Conservation (phyloP, 92 coral and sea anemone species). For the Phenganax marumi region DNA sequence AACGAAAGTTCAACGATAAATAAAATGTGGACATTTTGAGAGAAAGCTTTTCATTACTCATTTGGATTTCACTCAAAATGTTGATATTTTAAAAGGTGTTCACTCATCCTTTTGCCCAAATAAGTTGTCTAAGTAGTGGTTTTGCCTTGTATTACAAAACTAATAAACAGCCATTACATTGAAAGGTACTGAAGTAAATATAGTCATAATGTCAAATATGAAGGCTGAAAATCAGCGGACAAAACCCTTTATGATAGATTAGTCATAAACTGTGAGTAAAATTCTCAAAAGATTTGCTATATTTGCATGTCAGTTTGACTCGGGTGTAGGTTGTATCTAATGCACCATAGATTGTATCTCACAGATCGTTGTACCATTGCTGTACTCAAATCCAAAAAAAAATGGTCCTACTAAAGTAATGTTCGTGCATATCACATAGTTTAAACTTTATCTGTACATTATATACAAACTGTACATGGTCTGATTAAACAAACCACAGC, state of each 20-base stretch:
- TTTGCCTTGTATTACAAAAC: no score
- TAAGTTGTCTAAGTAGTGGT: no score
- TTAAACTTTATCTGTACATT: background rate
- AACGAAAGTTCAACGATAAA: no score
- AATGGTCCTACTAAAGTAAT: no score
- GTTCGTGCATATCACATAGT: background rate
- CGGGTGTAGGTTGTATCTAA: background rate
- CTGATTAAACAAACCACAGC: background rate
- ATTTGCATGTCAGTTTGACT: background rate
- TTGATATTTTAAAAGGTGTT: no score
- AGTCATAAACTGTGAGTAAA: background rate
- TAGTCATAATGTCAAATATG: background rate
- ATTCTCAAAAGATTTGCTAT: background rate
- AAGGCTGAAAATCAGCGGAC: conserved; percentile 7
- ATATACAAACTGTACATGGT: conserved; percentile 17
- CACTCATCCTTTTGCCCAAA: no score
- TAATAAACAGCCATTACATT: no score
- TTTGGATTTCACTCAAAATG: no score
- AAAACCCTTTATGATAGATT: background rate
- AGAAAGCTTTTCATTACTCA: no score
- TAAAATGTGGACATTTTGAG: no score
- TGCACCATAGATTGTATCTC: conserved; percentile 1
- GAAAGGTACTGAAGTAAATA: no score
- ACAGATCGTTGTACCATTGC: conserved; percentile 10
- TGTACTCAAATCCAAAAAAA: background rate